phyloP scores from a whole-genome alignment of 2,797 vertebrate genomes.

The Sphaeramia orbicularis region DNA sequence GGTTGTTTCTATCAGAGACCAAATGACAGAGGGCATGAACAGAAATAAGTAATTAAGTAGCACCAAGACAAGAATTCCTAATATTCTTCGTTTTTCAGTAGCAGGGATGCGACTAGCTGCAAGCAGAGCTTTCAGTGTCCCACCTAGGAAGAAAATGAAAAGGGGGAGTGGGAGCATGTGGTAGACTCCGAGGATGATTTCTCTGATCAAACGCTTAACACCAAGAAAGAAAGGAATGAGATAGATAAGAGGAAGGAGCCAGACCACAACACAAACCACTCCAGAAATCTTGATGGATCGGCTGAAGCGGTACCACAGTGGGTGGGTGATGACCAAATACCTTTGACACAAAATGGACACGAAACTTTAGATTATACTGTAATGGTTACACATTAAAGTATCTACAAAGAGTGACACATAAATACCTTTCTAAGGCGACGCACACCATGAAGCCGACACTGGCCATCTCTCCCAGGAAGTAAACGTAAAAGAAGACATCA shows the following conservation, averaged over 20 bases:
- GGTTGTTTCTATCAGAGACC: fast-evolving
- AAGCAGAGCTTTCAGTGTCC: conserved; percentile 23
- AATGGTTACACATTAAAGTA: neutral
- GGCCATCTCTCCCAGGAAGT: neutral
- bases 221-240: fast-evolving
- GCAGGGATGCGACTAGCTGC: neutral
- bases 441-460: conserved; percentile 22
- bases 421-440: conserved; percentile 30
- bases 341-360: conserved; percentile 13
- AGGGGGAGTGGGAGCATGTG: conserved; percentile 21
- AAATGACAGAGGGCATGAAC: neutral
- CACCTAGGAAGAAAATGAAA: conserved; percentile 26
- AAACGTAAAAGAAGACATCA: neutral
- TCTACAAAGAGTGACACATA: neutral
- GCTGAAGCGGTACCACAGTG: conserved; percentile 22
- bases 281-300: neutral
- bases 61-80: conserved; percentile 18
- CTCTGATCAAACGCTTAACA: fast-evolving
- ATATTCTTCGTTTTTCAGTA: conserved; percentile 8
- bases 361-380: neutral
- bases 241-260: neutral
- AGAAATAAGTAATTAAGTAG: conserved; percentile 16
- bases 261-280: neutral
- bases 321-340: conserved; percentile 21
- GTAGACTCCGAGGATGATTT: neutral